Evolutionary conservation across 1,140 invertebrate species (phyloP).

Genomic region (Neotoxoptera formosana): DNA sequence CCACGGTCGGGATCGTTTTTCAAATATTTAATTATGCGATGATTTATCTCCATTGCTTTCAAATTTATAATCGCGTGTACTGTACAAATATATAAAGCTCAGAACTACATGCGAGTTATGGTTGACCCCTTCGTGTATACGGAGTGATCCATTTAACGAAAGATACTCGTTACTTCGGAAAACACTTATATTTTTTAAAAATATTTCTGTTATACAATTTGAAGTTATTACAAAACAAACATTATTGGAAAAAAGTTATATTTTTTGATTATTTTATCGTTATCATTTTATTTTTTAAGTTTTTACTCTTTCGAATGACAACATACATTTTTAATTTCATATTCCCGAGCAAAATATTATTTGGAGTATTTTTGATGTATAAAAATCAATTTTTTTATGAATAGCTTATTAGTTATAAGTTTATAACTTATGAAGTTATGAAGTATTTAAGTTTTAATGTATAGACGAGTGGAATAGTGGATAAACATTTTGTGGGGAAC

Average conservation of each 20-base stretch:
- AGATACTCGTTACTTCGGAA: neutral
- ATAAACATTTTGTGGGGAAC: no score
- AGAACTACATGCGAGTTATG: neutral
- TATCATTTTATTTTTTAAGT: neutral
- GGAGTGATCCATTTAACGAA: neutral
- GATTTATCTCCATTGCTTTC: neutral
- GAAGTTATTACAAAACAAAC: no score
- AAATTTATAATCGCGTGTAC: neutral
- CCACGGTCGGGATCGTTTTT: neutral
- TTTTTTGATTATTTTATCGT: neutral
- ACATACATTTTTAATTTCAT: neutral
- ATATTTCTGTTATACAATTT: neutral
- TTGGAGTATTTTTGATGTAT: no score
- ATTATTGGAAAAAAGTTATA: no score
- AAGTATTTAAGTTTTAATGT: no score
- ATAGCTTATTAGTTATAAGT: no score
- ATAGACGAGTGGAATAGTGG: no score
- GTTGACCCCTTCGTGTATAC: neutral
- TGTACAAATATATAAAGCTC: neutral
- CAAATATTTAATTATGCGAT: neutral
- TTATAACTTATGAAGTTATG: no score
- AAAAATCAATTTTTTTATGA: no score
- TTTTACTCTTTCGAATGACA: neutral
- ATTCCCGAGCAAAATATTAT: neutral
- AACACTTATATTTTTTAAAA: neutral